Evolutionary conservation across 2,888 invertebrate species (phyloP), one percentile per base, ranked within the genome.

Genomic region (Calameuta idolon): DNA sequence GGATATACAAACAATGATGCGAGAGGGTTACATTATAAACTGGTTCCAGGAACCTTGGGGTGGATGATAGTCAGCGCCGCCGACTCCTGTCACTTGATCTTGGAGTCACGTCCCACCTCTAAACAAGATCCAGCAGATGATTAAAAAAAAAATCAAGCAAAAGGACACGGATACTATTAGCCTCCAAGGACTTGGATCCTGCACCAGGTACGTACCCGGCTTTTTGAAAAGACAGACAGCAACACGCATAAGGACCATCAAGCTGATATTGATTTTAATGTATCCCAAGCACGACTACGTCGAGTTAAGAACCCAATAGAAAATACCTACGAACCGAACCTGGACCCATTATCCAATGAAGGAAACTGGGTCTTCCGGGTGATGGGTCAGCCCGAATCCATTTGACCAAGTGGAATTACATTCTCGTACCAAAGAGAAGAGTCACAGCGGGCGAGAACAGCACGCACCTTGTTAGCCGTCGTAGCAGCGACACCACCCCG

Each of bases 401-500:
- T 55, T 15, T 23, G 55, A 55, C 55, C 55, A 55, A 9, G 23
- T 55, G 55, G 23, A 55, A 23, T 23, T 71, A 34, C 31, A 71
- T 71, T 71, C 71, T 31, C 15, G 71, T 71, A 71, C 71, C 33
- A 34, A 23, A 34, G 71, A 71, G 71, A 23, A 71, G 31, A 55
- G 55, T 23, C 71, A 4, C 71, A 71, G 71, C 33, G 33, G 77
- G 77, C 69, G 77, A 77, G 76, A 76, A 55, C 77, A 69, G 35
- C 34, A 31, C 30, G 74, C 55, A 77, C 55, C 77, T 77, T 77
- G 77, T 77, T 77, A 77, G 74, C 69, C 74, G 40, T 69, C 34
- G 34, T 31, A 74, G 69, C 74, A 74, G 81, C 81, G 83, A 82
- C 80, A 82, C 77, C 79, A 79, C 75, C 76, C 81, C 23, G 31